Base-by-base conservation (phyloP, 1,140 invertebrate genomes). In the Mactra quadrangularis region DNA sequence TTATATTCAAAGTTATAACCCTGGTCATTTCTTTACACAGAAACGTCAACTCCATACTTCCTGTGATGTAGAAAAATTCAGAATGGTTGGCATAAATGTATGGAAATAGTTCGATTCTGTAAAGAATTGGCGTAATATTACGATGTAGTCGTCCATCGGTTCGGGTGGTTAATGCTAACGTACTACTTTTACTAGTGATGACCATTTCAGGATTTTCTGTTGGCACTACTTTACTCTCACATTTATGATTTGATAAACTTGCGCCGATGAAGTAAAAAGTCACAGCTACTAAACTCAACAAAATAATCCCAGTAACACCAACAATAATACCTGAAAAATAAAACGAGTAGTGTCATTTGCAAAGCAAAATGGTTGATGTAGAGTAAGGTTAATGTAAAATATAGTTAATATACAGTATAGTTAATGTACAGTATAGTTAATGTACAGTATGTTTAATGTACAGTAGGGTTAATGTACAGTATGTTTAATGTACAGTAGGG, bases 1-100 rank as follows among this genome's bases (percentile, higher is more conserved):
- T 89, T 0, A 94, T 93, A 86, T 97, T 96, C 0, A 97, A 90
- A 0, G 95, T 95, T 47, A 97, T 95, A 70, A 95, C 95, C 19
- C 94, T 92, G 0, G 96, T 96, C 0, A 93, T 85, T 59, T 94
- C 85, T 15, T 92, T 79, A 11, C 95, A 95, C 29, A 90, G 90
- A 6, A 98, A 90, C 3, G 94, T 85, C 9, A 98, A 97, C 64
- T 93, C 94, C 0, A 97, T 96, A 53, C 92, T 94, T 0, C 97
- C 97, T 68, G 93, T 89, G 89, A 97, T 97, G 17, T 93, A 94
- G 15, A 93, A 94, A 0, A 84, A 57, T 33, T 75, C 31, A 11
- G 89, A 84, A 35, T 86, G 66, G 33, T 9, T 41, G 31, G 29
- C 52, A 78, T 91, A 91, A 45, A 93, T 90, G 79, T 90, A 84